Conservation (phyloP, 2,113 vertebrate genomes). For the Anolis sagrei region DNA sequence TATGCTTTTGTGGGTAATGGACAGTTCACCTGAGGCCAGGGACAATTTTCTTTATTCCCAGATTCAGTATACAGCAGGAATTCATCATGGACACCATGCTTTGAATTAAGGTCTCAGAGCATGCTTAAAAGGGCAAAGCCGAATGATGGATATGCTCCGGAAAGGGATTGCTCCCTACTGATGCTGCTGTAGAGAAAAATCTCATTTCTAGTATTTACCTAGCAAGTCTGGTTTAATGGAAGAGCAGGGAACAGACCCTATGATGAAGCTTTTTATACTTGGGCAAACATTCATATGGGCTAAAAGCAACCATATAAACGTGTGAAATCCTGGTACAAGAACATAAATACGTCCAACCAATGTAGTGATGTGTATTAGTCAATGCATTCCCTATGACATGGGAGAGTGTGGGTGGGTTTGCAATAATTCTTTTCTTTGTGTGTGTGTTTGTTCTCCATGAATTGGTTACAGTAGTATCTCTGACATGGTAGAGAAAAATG, state of each 20-base stretch:
- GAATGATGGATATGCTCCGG: not conserved
- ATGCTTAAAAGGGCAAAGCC: not conserved
- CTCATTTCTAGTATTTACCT: not conserved
- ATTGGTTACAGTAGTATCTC: slow-evolving; percentile 24
- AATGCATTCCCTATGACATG: not conserved
- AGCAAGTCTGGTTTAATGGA: not conserved
- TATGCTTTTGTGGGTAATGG: too few species aligned
- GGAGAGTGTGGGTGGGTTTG: not conserved
- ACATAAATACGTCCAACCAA: too few species aligned
- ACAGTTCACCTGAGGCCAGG: too few species aligned
- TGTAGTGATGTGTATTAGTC: not conserved
- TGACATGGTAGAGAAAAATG: fast-evolving
- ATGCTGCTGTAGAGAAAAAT: not conserved
- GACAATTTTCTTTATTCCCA: too few species aligned
- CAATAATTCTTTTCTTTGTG: slow-evolving; percentile 34
- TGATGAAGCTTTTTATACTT: not conserved
- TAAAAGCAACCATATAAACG: not conserved
- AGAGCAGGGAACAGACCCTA: not conserved
- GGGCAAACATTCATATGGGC: not conserved
- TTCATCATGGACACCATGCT: not conserved
- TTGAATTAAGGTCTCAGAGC: not conserved
- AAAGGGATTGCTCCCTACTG: not conserved
- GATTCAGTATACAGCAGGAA: not conserved
- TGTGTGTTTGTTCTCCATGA: slow-evolving; percentile 24
- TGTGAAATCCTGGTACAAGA: not conserved